These are phyloP conservation scores for Passer montanus DNA, from an alignment of 2,113 vertebrate species.

Conservation along the genomic window DNA sequence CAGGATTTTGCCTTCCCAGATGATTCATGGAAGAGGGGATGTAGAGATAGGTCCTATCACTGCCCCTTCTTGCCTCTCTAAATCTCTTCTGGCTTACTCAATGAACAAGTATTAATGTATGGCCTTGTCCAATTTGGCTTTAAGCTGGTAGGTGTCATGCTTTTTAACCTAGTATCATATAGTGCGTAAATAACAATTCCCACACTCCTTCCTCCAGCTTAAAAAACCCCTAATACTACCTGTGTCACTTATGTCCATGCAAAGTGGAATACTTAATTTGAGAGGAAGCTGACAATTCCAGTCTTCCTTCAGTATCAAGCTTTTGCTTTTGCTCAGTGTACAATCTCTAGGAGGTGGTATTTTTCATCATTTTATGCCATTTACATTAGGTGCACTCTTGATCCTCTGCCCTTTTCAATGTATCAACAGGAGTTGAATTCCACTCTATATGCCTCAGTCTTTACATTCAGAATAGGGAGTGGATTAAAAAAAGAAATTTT, in stretches of 20 bases:
- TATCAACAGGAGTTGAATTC: background rate
- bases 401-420: background rate
- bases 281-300: background rate
- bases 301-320: background rate
- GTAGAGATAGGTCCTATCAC: background rate
- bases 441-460: background rate
- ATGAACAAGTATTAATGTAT: accelerated
- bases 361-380: background rate
- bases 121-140: background rate
- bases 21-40: background rate
- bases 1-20: background rate
- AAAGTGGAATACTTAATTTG: background rate
- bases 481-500: background rate
- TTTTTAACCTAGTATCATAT: background rate
- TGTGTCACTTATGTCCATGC: background rate
- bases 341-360: background rate
- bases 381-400: background rate
- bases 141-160: background rate
- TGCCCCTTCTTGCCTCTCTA: background rate
- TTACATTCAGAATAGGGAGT: background rate
- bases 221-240: background rate
- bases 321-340: background rate
- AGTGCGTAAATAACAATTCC: background rate
- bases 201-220: background rate
- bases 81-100: background rate